Conservation (phyloP, 1,140 invertebrate genomes). For the Vanessa tameamea region DNA sequence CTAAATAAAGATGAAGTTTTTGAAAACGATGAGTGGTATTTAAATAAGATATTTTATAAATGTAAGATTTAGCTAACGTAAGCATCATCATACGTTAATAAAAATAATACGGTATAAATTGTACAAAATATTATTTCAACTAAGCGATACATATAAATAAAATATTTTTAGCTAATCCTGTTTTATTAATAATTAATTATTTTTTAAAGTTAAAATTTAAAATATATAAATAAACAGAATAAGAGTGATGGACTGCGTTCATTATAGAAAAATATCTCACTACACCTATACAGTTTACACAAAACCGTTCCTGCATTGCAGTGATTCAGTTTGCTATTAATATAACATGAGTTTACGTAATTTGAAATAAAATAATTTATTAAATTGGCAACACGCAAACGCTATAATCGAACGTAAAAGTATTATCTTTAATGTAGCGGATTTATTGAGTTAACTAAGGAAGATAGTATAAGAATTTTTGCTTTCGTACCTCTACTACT, state of each 20-base stretch:
- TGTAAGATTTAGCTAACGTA: no score
- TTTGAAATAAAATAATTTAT: not conserved
- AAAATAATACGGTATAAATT: no score
- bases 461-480: constrained; percentile 1
- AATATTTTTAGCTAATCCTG: no score
- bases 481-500: not conserved
- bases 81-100: no score
- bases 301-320: constrained; percentile 10
- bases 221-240: no score
- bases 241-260: not conserved
- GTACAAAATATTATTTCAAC: no score
- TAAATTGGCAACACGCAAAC: not conserved
- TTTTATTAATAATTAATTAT: no score
- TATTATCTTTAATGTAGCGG: not conserved
- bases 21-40: no score
- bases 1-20: no score
- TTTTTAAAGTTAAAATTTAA: no score
- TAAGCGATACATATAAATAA: no score
- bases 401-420: not conserved
- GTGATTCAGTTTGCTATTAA: not conserved
- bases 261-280: constrained; percentile 1
- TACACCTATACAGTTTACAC: not conserved
- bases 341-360: not conserved
- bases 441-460: not conserved
- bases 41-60: no score